A percentile compares a stretch with the other conserved stretches of the same genome.
phyloP scores from a whole-genome alignment of 2,888 invertebrate species.

The Thera britannica region DNA sequence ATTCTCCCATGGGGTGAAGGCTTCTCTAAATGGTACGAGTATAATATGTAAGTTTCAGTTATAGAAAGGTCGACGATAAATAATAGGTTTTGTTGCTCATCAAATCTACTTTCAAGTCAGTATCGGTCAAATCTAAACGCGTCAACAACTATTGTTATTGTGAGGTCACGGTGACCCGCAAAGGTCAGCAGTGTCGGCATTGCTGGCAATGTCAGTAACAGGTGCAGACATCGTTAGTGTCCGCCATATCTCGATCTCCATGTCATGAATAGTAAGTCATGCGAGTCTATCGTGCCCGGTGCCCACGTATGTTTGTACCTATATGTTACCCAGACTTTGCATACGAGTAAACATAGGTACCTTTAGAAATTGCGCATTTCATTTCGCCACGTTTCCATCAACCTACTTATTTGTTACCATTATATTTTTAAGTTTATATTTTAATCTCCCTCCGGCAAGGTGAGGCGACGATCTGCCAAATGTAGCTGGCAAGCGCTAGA shows the following conservation, averaged over 20 bases:
- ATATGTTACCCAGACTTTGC: not conserved
- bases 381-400: no score
- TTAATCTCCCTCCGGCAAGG: no score
- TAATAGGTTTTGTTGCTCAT: conserved; percentile 8
- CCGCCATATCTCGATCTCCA: conserved; percentile 33
- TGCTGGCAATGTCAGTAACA: conserved; percentile 30
- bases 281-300: conserved; percentile 16
- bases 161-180: conserved; percentile 34
- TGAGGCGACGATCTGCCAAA: no score
- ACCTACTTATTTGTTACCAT: no score
- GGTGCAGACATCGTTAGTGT: conserved; percentile 42
- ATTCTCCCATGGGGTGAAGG: not conserved
- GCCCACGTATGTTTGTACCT: not conserved
- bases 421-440: no score
- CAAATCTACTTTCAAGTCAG: conserved; percentile 7
- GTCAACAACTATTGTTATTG: conserved; percentile 34
- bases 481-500: no score
- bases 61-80: not conserved
- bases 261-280: conserved; percentile 20
- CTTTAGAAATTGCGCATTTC: no score
- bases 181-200: conserved; percentile 33
- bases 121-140: conserved; percentile 35
- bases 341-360: not conserved
- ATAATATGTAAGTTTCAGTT: not conserved
- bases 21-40: not conserved